Conservation (phyloP, 2,888 invertebrate species). For the Xanthia icteritia region DNA sequence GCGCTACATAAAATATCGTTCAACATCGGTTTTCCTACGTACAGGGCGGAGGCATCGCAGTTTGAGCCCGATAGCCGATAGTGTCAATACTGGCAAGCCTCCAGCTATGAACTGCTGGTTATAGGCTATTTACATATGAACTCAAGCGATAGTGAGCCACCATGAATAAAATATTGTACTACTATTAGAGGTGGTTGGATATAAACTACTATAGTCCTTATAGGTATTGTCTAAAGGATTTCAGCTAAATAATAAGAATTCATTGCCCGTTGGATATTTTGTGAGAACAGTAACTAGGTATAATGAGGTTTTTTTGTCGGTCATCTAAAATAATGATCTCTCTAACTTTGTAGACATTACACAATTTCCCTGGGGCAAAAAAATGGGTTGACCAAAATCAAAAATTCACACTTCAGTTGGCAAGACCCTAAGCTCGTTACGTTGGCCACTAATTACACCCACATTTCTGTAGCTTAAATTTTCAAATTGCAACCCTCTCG, state of each 20-base stretch:
- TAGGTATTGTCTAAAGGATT: neutral
- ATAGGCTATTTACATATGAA: slow-evolving; percentile 76
- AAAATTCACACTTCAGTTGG: slow-evolving; percentile 82
- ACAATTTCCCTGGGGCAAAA: slow-evolving; percentile 23
- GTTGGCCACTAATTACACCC: slow-evolving; percentile 86
- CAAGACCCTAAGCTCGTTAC: slow-evolving; percentile 85
- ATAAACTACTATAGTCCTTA: neutral
- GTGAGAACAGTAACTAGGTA: neutral
- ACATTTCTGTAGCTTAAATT: slow-evolving; percentile 86
- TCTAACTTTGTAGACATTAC: neutral
- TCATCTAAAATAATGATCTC: neutral
- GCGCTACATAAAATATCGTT: slow-evolving; percentile 51
- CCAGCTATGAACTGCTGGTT: slow-evolving; percentile 74
- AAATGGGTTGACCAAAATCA: slow-evolving; percentile 70
- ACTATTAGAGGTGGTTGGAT: slow-evolving; percentile 24
- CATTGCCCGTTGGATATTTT: neutral
- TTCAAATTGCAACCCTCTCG: slow-evolving; percentile 81
- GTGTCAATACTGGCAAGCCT: slow-evolving; percentile 85
- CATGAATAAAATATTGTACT: slow-evolving; percentile 64
- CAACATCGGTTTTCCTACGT: slow-evolving; percentile 44
- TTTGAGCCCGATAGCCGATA: slow-evolving; percentile 73
- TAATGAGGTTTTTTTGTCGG: neutral
- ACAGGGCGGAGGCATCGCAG: slow-evolving; percentile 55
- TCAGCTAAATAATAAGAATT: neutral
- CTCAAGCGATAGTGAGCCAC: slow-evolving; percentile 64